Base-by-base conservation (phyloP, 2,888 invertebrate genomes). In the Crioceris asparagi region DNA sequence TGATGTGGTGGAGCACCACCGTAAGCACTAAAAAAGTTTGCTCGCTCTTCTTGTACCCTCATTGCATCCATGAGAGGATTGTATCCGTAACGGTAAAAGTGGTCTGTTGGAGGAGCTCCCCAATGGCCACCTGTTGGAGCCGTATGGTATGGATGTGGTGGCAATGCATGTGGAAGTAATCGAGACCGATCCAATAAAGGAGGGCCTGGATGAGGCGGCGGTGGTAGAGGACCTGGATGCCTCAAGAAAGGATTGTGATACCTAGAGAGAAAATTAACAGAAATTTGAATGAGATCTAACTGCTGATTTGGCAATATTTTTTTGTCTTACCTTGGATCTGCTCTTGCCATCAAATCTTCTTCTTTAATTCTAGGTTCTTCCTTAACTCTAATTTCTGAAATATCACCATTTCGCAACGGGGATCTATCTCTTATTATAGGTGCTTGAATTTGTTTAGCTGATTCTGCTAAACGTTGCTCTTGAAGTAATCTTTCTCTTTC, bases 31-130 rank as follows among this genome's bases (percentile, higher is more conserved):
- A 79, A 74, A 56, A 84, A 74, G 64, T 84, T 85, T 41, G 84
- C 75, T 60, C 85, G 81, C 53, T 85, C 84, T 52, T 85, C 84
- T 57, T 84, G 83, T 30, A 77, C 81, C 37, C 83, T 71, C 57
- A 80, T 75, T 14, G 82, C 82, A 10, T 84, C 83, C 68, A 86
- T 77, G 19, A 86, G 67, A 14, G 85, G 83, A 14, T 85, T 83
- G 59, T 83, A 83, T 61, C 83, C 84, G 37, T 83, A 81, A 55
- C 72, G 73, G 21, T 74, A 62, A 61, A 81, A 83, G 18, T 73
- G 71, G 1, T 72, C 71, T 16, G 65, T 65, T 3, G 33, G 14
- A 5, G 65, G 64, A 38, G 43, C 44, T 32, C 45, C 48, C 44
- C 66, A 67, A 35, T 63, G 60, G 15, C 61, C 54, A 2, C 64